phyloP scores from a whole-genome alignment of 2,888 invertebrate genomes.

The Acleris literana region DNA sequence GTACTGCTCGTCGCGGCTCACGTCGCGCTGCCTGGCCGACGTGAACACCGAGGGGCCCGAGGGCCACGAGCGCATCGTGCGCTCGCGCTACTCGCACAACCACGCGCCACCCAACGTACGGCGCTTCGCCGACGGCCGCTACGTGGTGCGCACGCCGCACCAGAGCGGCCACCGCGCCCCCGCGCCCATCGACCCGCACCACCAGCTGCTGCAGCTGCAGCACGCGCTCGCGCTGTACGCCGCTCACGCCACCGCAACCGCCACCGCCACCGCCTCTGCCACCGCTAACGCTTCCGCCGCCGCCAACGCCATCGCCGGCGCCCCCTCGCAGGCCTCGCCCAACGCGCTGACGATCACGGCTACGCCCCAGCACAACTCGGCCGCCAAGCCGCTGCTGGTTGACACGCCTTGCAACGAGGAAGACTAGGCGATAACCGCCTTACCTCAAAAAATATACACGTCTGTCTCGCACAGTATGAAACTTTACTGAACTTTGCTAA shows the following conservation, averaged over 20 bases:
- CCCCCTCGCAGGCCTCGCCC: constrained; percentile 60
- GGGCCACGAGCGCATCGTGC: constrained; percentile 78
- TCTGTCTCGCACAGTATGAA: constrained; percentile 19
- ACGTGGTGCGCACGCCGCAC: constrained; percentile 79
- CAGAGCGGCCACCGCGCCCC: constrained; percentile 79
- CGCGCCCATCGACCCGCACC: constrained; percentile 75
- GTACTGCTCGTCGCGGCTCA: constrained; percentile 79
- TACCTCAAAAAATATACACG: constrained; percentile 18
- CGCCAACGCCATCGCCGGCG: constrained; percentile 47
- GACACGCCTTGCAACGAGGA: constrained; percentile 77
- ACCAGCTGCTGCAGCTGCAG: constrained; percentile 77
- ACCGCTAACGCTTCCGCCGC: constrained; percentile 49
- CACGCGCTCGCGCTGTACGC: constrained; percentile 78
- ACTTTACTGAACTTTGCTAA: too few species aligned
- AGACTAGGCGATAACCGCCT: constrained; percentile 53
- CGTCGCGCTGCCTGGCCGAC: constrained; percentile 77
- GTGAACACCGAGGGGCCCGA: constrained; percentile 80
- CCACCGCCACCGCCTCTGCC: constrained; percentile 65
- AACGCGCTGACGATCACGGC: constrained; percentile 57
- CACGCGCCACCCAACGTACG: constrained; percentile 80
- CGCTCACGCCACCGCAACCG: constrained; percentile 72
- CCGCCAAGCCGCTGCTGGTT: constrained; percentile 72
- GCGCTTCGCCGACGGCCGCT: constrained; percentile 77
- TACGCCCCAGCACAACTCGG: constrained; percentile 56
- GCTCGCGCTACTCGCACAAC: constrained; percentile 77